Base-by-base conservation (phyloP, 2,888 invertebrate genomes). In the Mesodorylaimus sp. region DNA sequence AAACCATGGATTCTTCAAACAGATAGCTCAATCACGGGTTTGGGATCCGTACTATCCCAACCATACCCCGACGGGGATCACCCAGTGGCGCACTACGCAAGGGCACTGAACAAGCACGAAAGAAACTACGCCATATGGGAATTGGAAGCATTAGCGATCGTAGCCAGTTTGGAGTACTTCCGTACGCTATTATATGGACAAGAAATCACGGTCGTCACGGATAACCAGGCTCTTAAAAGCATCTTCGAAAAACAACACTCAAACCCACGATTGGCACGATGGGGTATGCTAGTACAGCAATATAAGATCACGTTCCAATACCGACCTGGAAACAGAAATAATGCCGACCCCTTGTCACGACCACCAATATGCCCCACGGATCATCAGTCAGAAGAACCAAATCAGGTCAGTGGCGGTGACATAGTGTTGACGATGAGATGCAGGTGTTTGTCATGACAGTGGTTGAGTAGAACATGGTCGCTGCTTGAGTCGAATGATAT, bases 101-200 rank as follows among this genome's bases (percentile, higher is more conserved):
- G 48, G 3, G 7, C 26, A 3, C n/a, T 48, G 41, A 39, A 26
- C 3, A 19, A 23, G 13, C 28, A 28, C 21, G 48, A 48, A 29
- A 38, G 29, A 38, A 39, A 39, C 29, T 48, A 48, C 21, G 28
- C 48, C 21, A 41, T 27, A 13, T 26, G 26, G 3, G 41, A 48
- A 39, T 25, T 39, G 10, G 48, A 48, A 39, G 28, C 48, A 7
- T 39, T 48, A 16, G 48, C 48, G 3, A 29, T 39, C 2, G 39
- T 48, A n/a, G 21, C 41, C 21, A 21, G 3, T 27, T 10, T 48
- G 13, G 16, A 43, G 10, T 41, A 48, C 19, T 48, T 28, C 19
- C 26, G 41, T 16, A 26, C 32, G 5, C 32, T 36, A 36, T n/a
- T 46, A n/a, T 46, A 38, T 23, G 5, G 3, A 16, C 46, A 46